Percentiles rank a stretch among this genome's conserved stretches.
Conservation (phyloP, 2,888 invertebrate species). For the Drosophila colorata region DNA sequence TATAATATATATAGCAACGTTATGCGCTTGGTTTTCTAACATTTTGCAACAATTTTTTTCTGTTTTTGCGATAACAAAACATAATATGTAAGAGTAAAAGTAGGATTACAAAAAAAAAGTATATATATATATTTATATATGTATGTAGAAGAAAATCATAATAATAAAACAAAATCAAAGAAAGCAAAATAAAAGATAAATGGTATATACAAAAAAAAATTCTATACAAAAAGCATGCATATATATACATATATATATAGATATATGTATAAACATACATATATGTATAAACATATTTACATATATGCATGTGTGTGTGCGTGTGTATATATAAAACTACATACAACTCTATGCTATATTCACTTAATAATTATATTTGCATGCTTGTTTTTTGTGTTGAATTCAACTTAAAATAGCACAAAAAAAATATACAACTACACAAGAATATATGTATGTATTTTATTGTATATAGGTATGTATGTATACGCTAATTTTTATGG, state of each 20-base stretch:
- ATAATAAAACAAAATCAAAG: constrained; percentile 28
- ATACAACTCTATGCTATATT: constrained; percentile 62
- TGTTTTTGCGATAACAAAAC: constrained; percentile 52
- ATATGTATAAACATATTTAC: constrained; percentile 10
- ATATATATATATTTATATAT: constrained; percentile 25
- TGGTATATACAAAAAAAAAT: constrained; percentile 63
- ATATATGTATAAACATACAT: constrained; percentile 20
- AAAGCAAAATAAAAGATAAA: constrained; percentile 41
- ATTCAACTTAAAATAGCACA: constrained; percentile 53
- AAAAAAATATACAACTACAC: constrained; percentile 57
- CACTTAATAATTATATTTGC: constrained; percentile 56
- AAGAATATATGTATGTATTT: constrained; percentile 32
- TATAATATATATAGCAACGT: constrained; percentile 73
- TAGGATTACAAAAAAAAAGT: constrained; percentile 44
- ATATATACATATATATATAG: constrained; percentile 22
- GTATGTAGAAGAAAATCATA: constrained; percentile 22
- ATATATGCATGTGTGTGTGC: constrained; percentile 24
- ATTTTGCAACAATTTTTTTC: constrained; percentile 66
- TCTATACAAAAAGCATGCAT: constrained; percentile 54
- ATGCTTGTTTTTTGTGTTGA: constrained; percentile 32
- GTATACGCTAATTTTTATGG: constrained; percentile 35
- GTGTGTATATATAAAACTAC: constrained; percentile 59
- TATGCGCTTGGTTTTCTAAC: constrained; percentile 70
- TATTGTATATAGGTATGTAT: constrained; percentile 28
- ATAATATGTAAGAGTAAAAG: constrained; percentile 49